Base-by-base conservation (phyloP, 2,888 invertebrate genomes). In the Drosophila mercatorum region DNA sequence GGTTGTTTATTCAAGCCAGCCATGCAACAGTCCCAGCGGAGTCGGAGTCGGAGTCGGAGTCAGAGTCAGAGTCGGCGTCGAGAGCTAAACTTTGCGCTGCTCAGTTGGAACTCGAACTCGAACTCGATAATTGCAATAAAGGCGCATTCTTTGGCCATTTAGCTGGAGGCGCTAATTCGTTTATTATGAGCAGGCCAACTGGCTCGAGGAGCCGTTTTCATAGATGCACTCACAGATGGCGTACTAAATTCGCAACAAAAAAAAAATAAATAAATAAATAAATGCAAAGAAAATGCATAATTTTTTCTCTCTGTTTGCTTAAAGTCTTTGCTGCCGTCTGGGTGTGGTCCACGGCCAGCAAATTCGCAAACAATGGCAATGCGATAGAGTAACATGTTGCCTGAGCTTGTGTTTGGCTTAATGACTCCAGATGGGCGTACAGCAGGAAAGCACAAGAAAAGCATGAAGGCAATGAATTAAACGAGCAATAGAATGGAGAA, bases 81-180 rank as follows among this genome's bases (percentile, higher is more conserved):
- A 70, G 41, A 55, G 41, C 63, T 62, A 63, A 61, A 63, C 58
- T 61, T 56, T 51, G 47, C 43, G 59, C 43, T 61, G 55, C 31
- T 26, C 6, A 59, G 34, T 51, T 66, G 47, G 28, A 60, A 52
- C 59, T 73, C 46, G 52, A 53, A 53, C 52, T 85, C 73, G 61
- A 76, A 83, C 88, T 85, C 73, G 88, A 85, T 85, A 85, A 85
- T 85, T 85, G 84, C 88, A 88, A 85, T 85, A 88, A 85, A 85
- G 85, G 81, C 75, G 84, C 84, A 85, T 85, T 85, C 84, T 83
- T 81, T 78, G 67, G 70, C 75, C 73, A 80, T 86, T 88, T 86
- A 80, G 87, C 86, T 85, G 61, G 79, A 83, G 86, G 86, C 86
- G 88, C 86, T 86, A 86, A 86, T 86, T 86, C 86, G 80, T 86